Evolutionary conservation across 2,888 invertebrate genomes (phyloP).

Genomic region (Monopis laevigella): DNA sequence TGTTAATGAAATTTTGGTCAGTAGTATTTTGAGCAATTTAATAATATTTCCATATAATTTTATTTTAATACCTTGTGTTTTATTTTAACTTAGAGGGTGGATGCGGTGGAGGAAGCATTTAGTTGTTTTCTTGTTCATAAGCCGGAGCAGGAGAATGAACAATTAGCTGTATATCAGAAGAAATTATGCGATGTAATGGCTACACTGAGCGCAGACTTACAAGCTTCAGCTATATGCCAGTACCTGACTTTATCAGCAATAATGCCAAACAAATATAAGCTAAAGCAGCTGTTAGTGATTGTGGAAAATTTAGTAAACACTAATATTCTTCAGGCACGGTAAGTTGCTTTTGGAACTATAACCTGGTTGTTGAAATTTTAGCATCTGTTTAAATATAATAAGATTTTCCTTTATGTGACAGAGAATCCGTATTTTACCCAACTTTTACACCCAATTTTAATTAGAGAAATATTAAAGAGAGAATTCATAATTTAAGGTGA

Average conservation of each 20-base stretch:
- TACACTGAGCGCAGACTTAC: constrained; percentile 73
- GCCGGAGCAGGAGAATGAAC: constrained; percentile 74
- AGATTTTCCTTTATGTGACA: no score
- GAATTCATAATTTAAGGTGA: no score
- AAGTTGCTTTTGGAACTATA: no score
- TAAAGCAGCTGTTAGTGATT: constrained; percentile 78
- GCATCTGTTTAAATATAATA: no score
- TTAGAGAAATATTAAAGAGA: no score
- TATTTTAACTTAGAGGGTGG: constrained; percentile 76
- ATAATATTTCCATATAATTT: not conserved
- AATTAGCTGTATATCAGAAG: constrained; percentile 72
- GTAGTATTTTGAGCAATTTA: constrained; percentile 24
- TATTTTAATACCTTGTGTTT: constrained; percentile 11
- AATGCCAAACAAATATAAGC: constrained; percentile 77
- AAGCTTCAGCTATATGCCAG: constrained; percentile 78
- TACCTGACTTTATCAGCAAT: constrained; percentile 78
- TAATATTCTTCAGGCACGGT: constrained; percentile 81
- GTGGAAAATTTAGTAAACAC: constrained; percentile 79
- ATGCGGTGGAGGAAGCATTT: constrained; percentile 89
- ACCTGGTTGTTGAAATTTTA: no score
- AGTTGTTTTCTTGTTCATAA: constrained; percentile 87
- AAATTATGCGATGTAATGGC: constrained; percentile 75
- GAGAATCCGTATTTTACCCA: no score
- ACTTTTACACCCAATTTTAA: no score
- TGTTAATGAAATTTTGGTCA: constrained; percentile 73